phyloP scores from a whole-genome alignment of 23 tunicate genomes.

The Corella eumyota region DNA sequence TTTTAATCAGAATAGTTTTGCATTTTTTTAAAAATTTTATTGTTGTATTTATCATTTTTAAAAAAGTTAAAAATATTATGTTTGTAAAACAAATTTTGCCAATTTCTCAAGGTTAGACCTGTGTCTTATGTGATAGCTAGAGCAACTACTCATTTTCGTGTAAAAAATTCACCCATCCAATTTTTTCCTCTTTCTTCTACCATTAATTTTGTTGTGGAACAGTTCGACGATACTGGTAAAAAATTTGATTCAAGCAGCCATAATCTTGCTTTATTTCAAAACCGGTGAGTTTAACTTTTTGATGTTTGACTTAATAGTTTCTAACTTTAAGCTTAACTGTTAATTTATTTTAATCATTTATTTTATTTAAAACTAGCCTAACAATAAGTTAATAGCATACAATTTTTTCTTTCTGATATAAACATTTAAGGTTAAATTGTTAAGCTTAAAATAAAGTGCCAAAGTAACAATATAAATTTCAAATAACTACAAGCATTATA shows the following conservation, averaged over 20 bases:
- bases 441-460: too few species aligned
- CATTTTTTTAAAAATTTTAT: background rate
- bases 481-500: too few species aligned
- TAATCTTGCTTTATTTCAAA: conserved; percentile 15
- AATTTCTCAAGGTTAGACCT: conserved; percentile 22
- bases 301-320: too few species aligned
- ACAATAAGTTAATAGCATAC: too few species aligned
- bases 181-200: conserved; percentile 53
- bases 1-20: too few species aligned
- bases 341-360: too few species aligned
- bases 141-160: conserved; percentile 24
- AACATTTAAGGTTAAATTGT: too few species aligned
- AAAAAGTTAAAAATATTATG: too few species aligned
- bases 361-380: too few species aligned
- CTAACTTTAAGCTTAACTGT: too few species aligned
- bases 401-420: too few species aligned
- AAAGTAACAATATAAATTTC: too few species aligned
- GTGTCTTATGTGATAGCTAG: conserved; percentile 53
- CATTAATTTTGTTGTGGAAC: conserved; percentile 33
- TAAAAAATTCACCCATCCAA: conserved; percentile 4
- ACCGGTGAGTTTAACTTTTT: conserved; percentile 38
- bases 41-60: background rate
- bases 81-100: background rate
- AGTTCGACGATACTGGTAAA: conserved; percentile 59
- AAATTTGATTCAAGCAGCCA: conserved; percentile 49